phyloP scores from a whole-genome alignment of 1,140 invertebrate species.

The Zaprionus nigranus region DNA sequence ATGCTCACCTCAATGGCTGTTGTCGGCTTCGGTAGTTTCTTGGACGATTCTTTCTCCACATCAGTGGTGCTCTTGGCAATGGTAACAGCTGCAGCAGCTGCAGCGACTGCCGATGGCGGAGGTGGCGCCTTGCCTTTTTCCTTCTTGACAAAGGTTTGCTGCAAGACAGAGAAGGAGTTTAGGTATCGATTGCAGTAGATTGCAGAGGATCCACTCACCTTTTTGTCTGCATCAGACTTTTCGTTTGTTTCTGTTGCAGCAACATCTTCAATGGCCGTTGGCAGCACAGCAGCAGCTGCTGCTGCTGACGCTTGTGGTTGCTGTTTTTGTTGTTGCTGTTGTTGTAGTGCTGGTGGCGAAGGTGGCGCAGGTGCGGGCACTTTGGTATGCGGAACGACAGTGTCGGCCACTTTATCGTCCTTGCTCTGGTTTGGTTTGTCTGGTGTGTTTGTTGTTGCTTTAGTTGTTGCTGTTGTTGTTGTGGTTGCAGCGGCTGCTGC shows the following conservation, averaged over 20 bases:
- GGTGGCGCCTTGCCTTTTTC: conserved; percentile 90
- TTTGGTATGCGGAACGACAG: conserved; percentile 67
- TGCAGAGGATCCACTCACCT: conserved; percentile 29
- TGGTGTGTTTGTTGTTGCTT: conserved; percentile 68
- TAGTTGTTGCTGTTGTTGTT: conserved; percentile 52
- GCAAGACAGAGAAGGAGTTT: not conserved
- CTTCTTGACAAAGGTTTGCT: conserved; percentile 86
- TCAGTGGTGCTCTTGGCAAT: conserved; percentile 21
- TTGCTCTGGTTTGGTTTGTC: conserved; percentile 73
- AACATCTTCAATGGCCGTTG: conserved; percentile 63
- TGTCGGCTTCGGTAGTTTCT: conserved; percentile 49
- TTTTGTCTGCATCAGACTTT: conserved; percentile 65
- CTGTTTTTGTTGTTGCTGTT: conserved; percentile 22
- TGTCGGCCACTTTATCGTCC: conserved; percentile 56
- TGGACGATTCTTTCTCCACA: too few relatives aligned
- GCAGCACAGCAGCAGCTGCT: conserved; percentile 34
- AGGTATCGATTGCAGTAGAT: not conserved
- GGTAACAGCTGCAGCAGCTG: not conserved
- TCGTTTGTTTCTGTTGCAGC: conserved; percentile 48
- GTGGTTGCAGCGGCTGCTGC: conserved; percentile 45
- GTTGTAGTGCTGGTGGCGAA: conserved; percentile 48
- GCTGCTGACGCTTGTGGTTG: conserved; percentile 43
- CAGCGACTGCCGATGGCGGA: conserved; percentile 85
- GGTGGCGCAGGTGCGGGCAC: conserved; percentile 76
- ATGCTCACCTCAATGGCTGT: conserved; percentile 82